A percentile compares a stretch with the other conserved stretches of the same genome.
These are phyloP conservation scores for Electrophaes corylata DNA, from an alignment of 2,888 invertebrate genomes.

Conservation along the genomic window DNA sequence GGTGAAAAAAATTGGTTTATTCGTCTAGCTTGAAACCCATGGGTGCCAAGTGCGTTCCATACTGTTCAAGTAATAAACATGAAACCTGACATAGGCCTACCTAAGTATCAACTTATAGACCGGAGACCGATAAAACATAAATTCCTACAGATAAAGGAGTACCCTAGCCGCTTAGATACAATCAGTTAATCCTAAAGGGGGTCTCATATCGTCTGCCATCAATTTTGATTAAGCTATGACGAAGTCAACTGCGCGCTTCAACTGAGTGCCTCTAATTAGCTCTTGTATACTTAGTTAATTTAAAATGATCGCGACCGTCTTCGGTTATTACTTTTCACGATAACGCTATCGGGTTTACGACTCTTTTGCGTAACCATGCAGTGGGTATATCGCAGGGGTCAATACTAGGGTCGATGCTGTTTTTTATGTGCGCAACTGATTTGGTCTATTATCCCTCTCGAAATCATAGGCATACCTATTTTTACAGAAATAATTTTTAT, in stretches of 20 bases:
- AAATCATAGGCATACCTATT: constrained; percentile 4
- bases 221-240: constrained; percentile 29
- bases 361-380: constrained; percentile 37
- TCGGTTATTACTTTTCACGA: constrained; percentile 33
- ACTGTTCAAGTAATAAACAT: neutral
- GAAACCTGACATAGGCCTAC: neutral
- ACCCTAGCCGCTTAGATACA: constrained; percentile 3
- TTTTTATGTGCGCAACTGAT: constrained; percentile 24
- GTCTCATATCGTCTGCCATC: constrained; percentile 9
- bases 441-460: neutral
- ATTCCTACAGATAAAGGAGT: neutral
- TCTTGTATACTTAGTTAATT: constrained; percentile 35
- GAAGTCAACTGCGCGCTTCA: constrained; percentile 14
- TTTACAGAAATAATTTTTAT: constrained; percentile 11
- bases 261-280: constrained; percentile 31
- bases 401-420: constrained; percentile 36
- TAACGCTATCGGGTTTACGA: constrained; percentile 48
- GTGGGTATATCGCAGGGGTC: constrained; percentile 42
- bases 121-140: neutral
- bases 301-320: constrained; percentile 22
- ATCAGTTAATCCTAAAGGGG: constrained; percentile 11
- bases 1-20: too few species aligned
- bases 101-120: neutral
- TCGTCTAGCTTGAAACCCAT: neutral
- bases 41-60: neutral